Conservation (phyloP, 2,113 vertebrate genomes). For the Antechinus flavipes region DNA sequence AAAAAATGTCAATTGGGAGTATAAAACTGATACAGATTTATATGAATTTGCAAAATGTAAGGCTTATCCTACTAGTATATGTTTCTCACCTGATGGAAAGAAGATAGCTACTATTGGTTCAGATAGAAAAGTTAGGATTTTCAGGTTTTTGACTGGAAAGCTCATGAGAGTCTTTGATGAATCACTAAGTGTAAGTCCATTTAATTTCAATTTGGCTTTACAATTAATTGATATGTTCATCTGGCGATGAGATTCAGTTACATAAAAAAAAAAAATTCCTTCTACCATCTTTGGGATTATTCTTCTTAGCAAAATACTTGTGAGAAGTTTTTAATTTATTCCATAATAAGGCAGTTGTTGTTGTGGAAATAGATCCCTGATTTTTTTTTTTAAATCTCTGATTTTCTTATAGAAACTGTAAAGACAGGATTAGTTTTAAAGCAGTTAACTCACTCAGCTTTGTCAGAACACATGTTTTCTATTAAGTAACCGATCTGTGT, state of each 20-base stretch:
- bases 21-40: slow-evolving; percentile 98
- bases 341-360: background rate
- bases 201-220: slow-evolving; percentile 48
- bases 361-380: background rate
- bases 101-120: slow-evolving; percentile 97
- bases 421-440: background rate
- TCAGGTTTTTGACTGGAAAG: slow-evolving; percentile 96
- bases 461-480: background rate
- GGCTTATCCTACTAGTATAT: slow-evolving; percentile 93
- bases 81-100: slow-evolving; percentile 95
- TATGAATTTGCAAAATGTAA: slow-evolving; percentile 98
- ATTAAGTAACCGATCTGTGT: background rate
- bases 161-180: slow-evolving; percentile 98
- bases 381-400: background rate
- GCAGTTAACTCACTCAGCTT: background rate
- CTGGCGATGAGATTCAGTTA: background rate
- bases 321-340: background rate
- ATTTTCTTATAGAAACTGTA: background rate
- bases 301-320: background rate
- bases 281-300: background rate
- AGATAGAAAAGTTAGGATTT: slow-evolving; percentile 97
- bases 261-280: background rate
- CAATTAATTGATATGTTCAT: background rate
- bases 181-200: slow-evolving; percentile 92
- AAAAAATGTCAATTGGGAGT: slow-evolving; percentile 94